phyloP scores from a whole-genome alignment of 2,113 vertebrate species.

The Raja brachyura region DNA sequence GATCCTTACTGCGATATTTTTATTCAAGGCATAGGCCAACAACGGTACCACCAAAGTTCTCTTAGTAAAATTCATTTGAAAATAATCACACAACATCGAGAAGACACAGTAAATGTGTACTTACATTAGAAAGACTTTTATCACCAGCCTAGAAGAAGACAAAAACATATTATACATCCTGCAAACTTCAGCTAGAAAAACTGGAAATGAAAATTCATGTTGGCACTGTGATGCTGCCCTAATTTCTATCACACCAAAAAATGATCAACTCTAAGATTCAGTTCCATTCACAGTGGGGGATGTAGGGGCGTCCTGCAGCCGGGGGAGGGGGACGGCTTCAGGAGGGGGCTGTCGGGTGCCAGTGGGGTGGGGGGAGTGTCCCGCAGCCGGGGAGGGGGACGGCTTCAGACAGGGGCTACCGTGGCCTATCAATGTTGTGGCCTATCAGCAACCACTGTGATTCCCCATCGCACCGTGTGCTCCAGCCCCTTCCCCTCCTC shows the following conservation, averaged over 20 bases:
- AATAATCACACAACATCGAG: background rate
- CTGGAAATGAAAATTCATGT: conserved; percentile 21
- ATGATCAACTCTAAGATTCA: background rate
- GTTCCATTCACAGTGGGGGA: background rate
- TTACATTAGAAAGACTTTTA: conserved; percentile 83
- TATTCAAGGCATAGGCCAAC: background rate
- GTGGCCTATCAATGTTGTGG: too few relatives aligned
- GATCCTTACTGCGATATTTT: too few relatives aligned
- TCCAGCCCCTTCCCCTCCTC: too few relatives aligned
- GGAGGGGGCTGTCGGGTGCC: too few relatives aligned
- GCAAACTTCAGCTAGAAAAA: background rate
- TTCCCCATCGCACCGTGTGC: too few relatives aligned
- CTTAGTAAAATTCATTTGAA: background rate
- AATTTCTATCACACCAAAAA: conserved; percentile 1
- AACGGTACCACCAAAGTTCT: background rate
- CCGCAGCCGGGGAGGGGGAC: too few relatives aligned
- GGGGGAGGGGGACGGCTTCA: too few relatives aligned
- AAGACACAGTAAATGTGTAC: conserved; percentile 48
- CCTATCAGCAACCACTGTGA: too few relatives aligned
- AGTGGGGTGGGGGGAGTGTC: too few relatives aligned
- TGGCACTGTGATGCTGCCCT: background rate
- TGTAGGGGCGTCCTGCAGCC: too few relatives aligned
- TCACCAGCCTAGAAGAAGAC: conserved; percentile 76
- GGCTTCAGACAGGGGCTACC: too few relatives aligned
- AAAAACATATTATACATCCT: conserved; percentile 38